These are phyloP conservation scores for Dryas iulia DNA, from an alignment of 1,140 invertebrate genomes.

Conservation along the genomic window DNA sequence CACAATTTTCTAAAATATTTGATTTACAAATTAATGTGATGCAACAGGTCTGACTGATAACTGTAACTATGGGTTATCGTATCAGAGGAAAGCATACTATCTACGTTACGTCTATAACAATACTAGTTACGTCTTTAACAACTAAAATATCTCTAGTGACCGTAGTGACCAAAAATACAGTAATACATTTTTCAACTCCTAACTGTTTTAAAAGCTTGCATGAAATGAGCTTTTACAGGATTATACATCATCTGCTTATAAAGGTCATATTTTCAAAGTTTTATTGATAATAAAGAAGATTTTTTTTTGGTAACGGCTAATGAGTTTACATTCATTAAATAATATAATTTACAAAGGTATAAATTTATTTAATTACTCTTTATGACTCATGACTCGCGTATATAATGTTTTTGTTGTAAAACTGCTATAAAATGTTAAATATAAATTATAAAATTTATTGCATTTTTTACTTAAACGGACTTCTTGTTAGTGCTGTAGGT, in stretches of 20 bases:
- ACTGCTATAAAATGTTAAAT: not conserved
- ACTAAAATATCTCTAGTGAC: too few species aligned
- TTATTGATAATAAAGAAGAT: not conserved
- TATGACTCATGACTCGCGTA: constrained; percentile 2
- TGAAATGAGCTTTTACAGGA: too few species aligned
- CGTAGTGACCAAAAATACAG: too few species aligned
- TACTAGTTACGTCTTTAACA: too few species aligned
- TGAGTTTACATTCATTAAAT: constrained; percentile 1
- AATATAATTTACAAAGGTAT: constrained; percentile 2
- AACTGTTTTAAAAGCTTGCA: too few species aligned
- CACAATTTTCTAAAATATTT: too few species aligned
- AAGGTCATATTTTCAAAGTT: not conserved
- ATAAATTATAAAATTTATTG: not conserved
- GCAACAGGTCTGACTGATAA: too few species aligned
- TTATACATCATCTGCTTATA: not conserved
- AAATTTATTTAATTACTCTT: constrained; percentile 4
- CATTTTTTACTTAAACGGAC: not conserved
- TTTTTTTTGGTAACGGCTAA: not conserved
- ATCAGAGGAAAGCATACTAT: too few species aligned
- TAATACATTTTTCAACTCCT: too few species aligned
- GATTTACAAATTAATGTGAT: too few species aligned
- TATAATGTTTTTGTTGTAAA: constrained; percentile 2
- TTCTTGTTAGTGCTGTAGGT: not conserved
- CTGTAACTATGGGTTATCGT: too few species aligned
- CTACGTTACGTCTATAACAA: too few species aligned